Conservation (phyloP, 2,113 vertebrate species). For the Salvelinus sp. region DNA sequence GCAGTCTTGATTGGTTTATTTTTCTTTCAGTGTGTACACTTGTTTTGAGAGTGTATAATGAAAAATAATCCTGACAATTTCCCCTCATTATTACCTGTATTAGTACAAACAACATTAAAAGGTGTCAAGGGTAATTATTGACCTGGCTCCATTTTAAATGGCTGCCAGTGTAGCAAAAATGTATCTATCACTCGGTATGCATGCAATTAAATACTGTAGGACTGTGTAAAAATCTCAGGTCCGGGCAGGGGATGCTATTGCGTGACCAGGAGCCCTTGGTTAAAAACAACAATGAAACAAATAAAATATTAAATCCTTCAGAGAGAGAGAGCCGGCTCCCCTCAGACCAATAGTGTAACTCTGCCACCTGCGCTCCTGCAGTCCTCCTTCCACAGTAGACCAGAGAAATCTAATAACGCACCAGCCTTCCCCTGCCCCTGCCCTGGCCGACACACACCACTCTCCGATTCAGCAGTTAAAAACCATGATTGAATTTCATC, state of each 20-base stretch:
- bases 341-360: constrained; percentile 45
- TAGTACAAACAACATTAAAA: too few species aligned
- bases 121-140: too few species aligned
- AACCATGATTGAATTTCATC: constrained; percentile 90
- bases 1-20: too few species aligned
- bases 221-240: too few species aligned
- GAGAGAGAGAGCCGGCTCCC: constrained; percentile 71
- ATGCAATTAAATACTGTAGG: too few species aligned
- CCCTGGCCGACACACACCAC: constrained; percentile 39
- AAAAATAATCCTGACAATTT: too few species aligned
- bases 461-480: constrained; percentile 84
- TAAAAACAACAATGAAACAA: constrained; percentile 79
- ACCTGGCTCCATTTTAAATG: too few species aligned
- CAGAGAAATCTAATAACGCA: constrained; percentile 78
- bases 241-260: constrained; percentile 41
- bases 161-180: too few species aligned
- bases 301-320: constrained; percentile 83
- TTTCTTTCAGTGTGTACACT: too few species aligned
- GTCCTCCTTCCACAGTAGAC: constrained; percentile 50
- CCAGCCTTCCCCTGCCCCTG: constrained; percentile 26
- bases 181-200: too few species aligned
- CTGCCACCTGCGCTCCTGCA: constrained; percentile 64
- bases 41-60: too few species aligned
- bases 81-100: too few species aligned
- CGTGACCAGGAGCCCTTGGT: constrained; percentile 72